Conservation (phyloP, 1,140 invertebrate species). For the Aplysia californica region DNA sequence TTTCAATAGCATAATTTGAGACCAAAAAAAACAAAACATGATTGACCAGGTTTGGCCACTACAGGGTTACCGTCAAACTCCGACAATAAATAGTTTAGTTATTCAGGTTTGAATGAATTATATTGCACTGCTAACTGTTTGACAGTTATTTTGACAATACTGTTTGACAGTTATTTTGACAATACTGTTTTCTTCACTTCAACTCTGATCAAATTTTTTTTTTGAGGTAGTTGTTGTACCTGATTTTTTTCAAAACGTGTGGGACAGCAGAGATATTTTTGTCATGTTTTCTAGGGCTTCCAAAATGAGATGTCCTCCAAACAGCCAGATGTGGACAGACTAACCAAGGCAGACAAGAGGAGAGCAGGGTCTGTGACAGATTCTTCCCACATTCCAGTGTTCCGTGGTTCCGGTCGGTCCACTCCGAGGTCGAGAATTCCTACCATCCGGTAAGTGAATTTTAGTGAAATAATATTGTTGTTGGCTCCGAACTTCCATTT, state of each 20-base stretch:
- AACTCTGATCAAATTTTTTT: not conserved
- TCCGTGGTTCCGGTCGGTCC: slow-evolving; percentile 33
- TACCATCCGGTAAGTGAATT: slow-evolving; percentile 24
- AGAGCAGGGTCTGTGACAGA: slow-evolving; percentile 38
- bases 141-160: too few relatives aligned
- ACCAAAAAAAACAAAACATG: too few relatives aligned
- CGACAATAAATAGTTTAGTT: too few relatives aligned
- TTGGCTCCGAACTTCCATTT: not conserved
- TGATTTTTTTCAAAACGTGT: too few relatives aligned
- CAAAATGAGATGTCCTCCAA: slow-evolving; percentile 66
- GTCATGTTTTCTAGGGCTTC: slow-evolving; percentile 63
- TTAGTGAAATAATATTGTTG: not conserved
- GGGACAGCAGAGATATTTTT: too few relatives aligned
- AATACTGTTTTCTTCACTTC: too few relatives aligned
- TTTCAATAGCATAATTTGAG: not conserved
- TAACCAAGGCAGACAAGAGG: slow-evolving; percentile 61
- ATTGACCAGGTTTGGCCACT: too few relatives aligned
- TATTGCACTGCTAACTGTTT: too few relatives aligned
- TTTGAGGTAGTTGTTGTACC: not conserved
- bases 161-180: too few relatives aligned
- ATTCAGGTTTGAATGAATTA: too few relatives aligned
- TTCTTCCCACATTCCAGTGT: slow-evolving; percentile 57
- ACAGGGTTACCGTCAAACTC: too few relatives aligned
- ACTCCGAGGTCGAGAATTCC: slow-evolving; percentile 29
- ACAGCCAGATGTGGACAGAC: slow-evolving; percentile 65